These are phyloP conservation scores for Archips xylosteana DNA, from an alignment of 2,888 invertebrate genomes.

Conservation along the genomic window DNA sequence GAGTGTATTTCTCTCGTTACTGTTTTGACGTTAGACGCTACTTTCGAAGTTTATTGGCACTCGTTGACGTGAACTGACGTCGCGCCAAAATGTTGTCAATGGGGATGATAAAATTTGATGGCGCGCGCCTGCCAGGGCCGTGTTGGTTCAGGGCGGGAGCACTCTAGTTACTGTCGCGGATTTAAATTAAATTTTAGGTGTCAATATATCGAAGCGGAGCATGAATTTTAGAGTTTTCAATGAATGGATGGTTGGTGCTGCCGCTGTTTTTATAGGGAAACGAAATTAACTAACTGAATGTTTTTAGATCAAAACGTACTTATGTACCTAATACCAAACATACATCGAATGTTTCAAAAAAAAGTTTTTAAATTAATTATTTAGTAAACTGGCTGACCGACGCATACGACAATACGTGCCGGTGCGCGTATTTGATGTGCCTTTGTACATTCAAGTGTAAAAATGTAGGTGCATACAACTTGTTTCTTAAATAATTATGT, in stretches of 20 bases:
- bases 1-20: conserved; percentile 26
- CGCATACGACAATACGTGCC: too few relatives aligned
- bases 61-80: conserved; percentile 59
- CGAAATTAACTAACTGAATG: too few relatives aligned
- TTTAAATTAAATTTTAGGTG: conserved; percentile 59
- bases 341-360: too few relatives aligned
- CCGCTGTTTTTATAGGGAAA: not conserved
- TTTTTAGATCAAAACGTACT: too few relatives aligned
- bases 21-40: conserved; percentile 44
- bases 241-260: not conserved
- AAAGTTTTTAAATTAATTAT: too few relatives aligned
- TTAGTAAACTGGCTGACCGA: too few relatives aligned
- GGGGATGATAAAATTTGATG: conserved; percentile 79
- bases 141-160: conserved; percentile 50
- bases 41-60: conserved; percentile 55
- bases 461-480: too few relatives aligned
- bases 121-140: conserved; percentile 55
- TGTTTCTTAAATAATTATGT: too few relatives aligned
- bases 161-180: conserved; percentile 68
- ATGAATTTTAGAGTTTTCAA: not conserved
- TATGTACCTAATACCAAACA: too few relatives aligned
- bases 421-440: too few relatives aligned
- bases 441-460: too few relatives aligned
- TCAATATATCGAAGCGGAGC: conserved; percentile 42
- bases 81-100: conserved; percentile 77